Evolutionary conservation across 2,888 invertebrate genomes (phyloP).

Genomic region (Xanthia icteritia): DNA sequence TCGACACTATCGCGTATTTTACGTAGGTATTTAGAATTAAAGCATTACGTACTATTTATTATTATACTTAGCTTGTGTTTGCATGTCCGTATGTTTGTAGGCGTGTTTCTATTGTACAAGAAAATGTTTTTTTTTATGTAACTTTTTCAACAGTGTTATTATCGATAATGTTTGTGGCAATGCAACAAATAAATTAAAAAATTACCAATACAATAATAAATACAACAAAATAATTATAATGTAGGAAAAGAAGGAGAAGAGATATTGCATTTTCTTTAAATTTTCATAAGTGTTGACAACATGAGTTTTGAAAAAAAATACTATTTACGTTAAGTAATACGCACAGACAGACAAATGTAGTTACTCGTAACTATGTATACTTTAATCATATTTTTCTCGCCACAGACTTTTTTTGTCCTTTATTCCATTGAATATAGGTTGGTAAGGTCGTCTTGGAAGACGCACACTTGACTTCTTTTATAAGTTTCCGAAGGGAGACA

Average conservation of each 20-base stretch:
- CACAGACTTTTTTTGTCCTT: neutral
- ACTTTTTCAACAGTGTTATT: neutral
- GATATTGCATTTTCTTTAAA: too few relatives aligned
- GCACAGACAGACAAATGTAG: too few relatives aligned
- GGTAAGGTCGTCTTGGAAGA: too few relatives aligned
- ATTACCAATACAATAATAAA: too few relatives aligned
- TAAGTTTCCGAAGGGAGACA: too few relatives aligned
- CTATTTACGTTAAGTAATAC: too few relatives aligned
- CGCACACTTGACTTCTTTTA: too few relatives aligned
- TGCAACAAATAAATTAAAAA: neutral
- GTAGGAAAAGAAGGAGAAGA: too few relatives aligned
- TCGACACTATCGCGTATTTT: constrained; percentile 9
- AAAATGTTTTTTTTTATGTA: neutral
- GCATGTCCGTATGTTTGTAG: constrained; percentile 11
- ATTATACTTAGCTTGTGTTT: neutral
- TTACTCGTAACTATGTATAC: too few relatives aligned
- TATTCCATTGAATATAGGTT: neutral
- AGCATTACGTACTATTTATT: neutral
- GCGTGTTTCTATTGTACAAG: neutral
- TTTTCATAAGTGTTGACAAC: too few relatives aligned
- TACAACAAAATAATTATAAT: too few relatives aligned
- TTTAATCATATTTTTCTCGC: neutral
- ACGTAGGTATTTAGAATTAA: constrained; percentile 5
- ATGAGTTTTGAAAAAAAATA: too few relatives aligned
- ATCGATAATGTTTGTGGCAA: neutral